Percentiles rank a stretch among this genome's conserved stretches.
Conservation (phyloP, 2,113 vertebrate species). For the Pimephales promelas region DNA sequence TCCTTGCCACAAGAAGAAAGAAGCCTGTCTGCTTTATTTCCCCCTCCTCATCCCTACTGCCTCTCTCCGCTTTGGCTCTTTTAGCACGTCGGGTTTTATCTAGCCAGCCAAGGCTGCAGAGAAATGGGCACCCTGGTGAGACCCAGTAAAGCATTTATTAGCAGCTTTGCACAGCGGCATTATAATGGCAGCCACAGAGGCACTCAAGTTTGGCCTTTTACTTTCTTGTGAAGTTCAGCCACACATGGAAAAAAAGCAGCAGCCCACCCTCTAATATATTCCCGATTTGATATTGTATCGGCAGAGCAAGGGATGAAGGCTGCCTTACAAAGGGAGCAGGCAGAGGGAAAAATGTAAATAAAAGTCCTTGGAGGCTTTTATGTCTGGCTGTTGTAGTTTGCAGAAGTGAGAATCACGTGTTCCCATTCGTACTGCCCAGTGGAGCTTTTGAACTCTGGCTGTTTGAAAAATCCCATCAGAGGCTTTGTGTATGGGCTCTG, state of each 20-base stretch:
- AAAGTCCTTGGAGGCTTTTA: slow-evolving; percentile 55
- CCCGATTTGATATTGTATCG: slow-evolving; percentile 73
- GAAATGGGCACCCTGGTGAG: slow-evolving; percentile 86
- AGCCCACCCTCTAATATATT: slow-evolving; percentile 69
- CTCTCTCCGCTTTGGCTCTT: slow-evolving; percentile 57
- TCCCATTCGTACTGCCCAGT: slow-evolving; percentile 66
- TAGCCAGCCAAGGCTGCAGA: slow-evolving; percentile 71
- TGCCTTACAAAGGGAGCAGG: slow-evolving; percentile 24
- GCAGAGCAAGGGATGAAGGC: slow-evolving; percentile 48
- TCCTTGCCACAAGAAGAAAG: slow-evolving; percentile 55
- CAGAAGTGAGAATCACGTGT: slow-evolving; percentile 69
- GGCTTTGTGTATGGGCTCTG: slow-evolving; percentile 76
- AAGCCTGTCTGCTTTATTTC: slow-evolving; percentile 49
- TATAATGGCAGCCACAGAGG: slow-evolving; percentile 88
- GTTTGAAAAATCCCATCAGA: slow-evolving; percentile 73
- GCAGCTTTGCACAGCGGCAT: slow-evolving; percentile 90
- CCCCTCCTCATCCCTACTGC: slow-evolving; percentile 59
- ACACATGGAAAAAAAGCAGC: slow-evolving; percentile 73
- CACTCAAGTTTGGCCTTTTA: slow-evolving; percentile 94
- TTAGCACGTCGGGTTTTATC: slow-evolving; percentile 65
- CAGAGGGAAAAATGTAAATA: slow-evolving; percentile 70
- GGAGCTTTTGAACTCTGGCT: slow-evolving; percentile 72
- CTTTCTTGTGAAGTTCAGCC: slow-evolving; percentile 79
- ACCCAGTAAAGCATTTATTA: slow-evolving; percentile 96
- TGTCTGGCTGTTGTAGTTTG: slow-evolving; percentile 57